Percentiles rank a stretch among this genome's conserved stretches.
Conservation (phyloP, 2,888 invertebrate genomes). For the Brachyptera putata region DNA sequence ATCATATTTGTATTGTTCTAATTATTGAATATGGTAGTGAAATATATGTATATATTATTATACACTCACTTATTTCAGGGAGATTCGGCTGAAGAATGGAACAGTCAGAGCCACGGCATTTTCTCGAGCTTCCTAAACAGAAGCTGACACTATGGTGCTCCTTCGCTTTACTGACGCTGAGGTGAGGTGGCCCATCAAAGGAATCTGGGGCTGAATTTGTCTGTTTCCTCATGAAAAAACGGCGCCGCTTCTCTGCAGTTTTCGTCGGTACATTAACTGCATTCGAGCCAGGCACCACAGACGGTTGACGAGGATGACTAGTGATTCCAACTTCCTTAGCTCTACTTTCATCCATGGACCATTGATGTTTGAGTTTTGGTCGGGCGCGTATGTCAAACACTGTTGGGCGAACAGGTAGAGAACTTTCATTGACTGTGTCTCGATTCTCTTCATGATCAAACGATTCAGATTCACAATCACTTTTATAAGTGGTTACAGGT, state of each 20-base stretch:
- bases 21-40: too few species aligned
- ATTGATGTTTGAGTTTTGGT: slow-evolving; percentile 35
- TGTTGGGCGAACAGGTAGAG: slow-evolving; percentile 26
- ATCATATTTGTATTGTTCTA: too few species aligned
- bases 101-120: slow-evolving; percentile 32
- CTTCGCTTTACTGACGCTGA: slow-evolving; percentile 23
- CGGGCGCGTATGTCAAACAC: slow-evolving; percentile 27
- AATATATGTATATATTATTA: too few species aligned
- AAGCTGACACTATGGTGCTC: slow-evolving; percentile 34
- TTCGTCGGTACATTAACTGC: slow-evolving; percentile 11
- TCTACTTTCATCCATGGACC: slow-evolving; percentile 35
- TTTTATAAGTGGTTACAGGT: slow-evolving; percentile 5
- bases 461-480: slow-evolving; percentile 24
- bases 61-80: slow-evolving; percentile 35
- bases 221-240: slow-evolving; percentile 41
- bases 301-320: slow-evolving; percentile 14
- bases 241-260: slow-evolving; percentile 38
- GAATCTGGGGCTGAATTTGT: slow-evolving; percentile 45
- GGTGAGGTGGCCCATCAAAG: slow-evolving; percentile 36
- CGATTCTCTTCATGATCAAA: slow-evolving; percentile 33
- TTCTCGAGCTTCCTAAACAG: slow-evolving; percentile 34
- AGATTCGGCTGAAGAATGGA: slow-evolving; percentile 31
- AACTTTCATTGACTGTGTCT: slow-evolving; percentile 29
- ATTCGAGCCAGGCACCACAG: not conserved
- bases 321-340: slow-evolving; percentile 10